These are phyloP conservation scores for Steinernema feltiae DNA, from an alignment of 1,140 invertebrate genomes.

Conservation along the genomic window DNA sequence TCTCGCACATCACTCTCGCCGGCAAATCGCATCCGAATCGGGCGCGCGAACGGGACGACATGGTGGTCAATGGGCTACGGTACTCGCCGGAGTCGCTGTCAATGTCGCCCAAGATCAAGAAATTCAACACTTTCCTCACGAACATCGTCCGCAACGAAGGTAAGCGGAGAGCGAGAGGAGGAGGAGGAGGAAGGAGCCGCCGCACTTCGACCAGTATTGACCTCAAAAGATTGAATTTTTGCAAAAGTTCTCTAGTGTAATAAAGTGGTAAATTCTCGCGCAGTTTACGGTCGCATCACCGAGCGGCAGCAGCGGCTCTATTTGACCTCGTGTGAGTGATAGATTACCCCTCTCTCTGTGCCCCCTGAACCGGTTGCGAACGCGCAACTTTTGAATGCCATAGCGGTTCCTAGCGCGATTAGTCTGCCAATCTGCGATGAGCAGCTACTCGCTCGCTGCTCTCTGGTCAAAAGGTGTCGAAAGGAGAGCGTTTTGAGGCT, in stretches of 20 bases:
- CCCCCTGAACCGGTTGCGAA: no score
- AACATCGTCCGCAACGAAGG: slow-evolving; percentile 29
- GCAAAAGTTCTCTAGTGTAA: no score
- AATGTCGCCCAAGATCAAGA: slow-evolving; percentile 5
- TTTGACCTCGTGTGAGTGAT: no score
- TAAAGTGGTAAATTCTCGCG: no score
- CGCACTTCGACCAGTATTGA: not conserved
- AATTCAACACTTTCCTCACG: slow-evolving; percentile 30
- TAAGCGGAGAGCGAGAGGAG: slow-evolving; percentile 16
- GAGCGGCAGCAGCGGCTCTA: no score
- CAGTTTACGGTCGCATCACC: no score
- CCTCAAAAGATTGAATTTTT: no score
- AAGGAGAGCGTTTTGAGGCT: slow-evolving; percentile 3
- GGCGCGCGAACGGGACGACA: not conserved
- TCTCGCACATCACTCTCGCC: slow-evolving; percentile 29
- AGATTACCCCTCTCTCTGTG: no score
- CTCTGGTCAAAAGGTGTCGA: not conserved
- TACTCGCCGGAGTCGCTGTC: slow-evolving; percentile 7
- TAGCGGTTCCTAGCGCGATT: no score
- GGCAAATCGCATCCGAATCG: slow-evolving; percentile 44
- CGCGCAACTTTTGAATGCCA: no score
- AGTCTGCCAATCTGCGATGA: no score
- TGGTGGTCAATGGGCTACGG: not conserved
- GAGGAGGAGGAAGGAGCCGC: not conserved
- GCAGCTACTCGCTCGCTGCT: not conserved